Conservation (phyloP, 1,140 invertebrate genomes). For the Orussus abietinus region DNA sequence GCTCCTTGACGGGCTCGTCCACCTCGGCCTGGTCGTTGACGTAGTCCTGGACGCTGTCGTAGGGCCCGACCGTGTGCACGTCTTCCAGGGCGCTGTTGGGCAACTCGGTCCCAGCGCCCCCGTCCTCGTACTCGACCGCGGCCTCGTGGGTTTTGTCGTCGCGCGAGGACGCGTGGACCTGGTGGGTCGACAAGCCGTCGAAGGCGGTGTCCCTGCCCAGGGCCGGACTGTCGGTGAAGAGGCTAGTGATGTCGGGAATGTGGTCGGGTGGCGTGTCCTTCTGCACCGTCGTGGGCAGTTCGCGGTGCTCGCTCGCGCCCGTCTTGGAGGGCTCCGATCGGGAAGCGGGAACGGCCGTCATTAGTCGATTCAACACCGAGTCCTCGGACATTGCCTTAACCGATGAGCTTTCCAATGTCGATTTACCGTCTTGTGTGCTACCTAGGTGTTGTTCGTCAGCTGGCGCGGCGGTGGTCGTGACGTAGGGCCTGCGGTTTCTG, state of each 20-base stretch:
- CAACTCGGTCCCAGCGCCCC: slow-evolving; percentile 25
- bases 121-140: neutral
- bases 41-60: slow-evolving; percentile 40
- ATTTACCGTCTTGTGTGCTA: slow-evolving; percentile 19
- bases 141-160: slow-evolving; percentile 11
- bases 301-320: slow-evolving; percentile 14
- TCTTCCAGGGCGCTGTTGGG: slow-evolving; percentile 38
- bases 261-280: slow-evolving; percentile 29
- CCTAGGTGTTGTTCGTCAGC: slow-evolving; percentile 38
- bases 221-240: slow-evolving; percentile 36
- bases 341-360: slow-evolving; percentile 8
- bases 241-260: slow-evolving; percentile 42
- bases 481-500: slow-evolving; percentile 45
- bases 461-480: slow-evolving; percentile 43
- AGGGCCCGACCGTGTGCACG: slow-evolving; percentile 44
- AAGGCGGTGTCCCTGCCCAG: slow-evolving; percentile 38
- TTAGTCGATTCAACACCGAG: slow-evolving; percentile 19
- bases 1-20: slow-evolving; percentile 29
- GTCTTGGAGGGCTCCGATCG: neutral
- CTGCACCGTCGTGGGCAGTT: slow-evolving; percentile 9
- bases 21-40: slow-evolving; percentile 39
- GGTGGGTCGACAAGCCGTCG: slow-evolving; percentile 43
- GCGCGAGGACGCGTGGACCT: slow-evolving; percentile 31
- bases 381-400: slow-evolving; percentile 11
- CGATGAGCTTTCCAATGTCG: neutral